phyloP scores from a whole-genome alignment of 2,797 vertebrate genomes.

The Clarias laeviceps region DNA sequence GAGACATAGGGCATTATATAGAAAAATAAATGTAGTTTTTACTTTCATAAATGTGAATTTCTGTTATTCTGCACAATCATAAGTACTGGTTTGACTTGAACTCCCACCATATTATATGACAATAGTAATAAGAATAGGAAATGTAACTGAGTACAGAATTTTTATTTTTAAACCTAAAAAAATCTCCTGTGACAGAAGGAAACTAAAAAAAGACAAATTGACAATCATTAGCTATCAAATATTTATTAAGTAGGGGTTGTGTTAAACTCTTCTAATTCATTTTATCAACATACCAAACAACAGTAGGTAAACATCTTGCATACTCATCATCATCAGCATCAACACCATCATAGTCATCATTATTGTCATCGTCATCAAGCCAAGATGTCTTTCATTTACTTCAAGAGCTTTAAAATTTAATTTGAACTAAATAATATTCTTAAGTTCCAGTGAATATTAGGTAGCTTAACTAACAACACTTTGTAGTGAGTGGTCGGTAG shows the following conservation, averaged over 20 bases:
- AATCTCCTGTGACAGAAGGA: not conserved
- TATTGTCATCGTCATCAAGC: not conserved
- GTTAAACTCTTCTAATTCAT: slow-evolving; percentile 31
- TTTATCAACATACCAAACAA: slow-evolving; percentile 38
- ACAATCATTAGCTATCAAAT: slow-evolving; percentile 35
- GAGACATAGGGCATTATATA: too few relatives aligned
- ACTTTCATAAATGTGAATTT: too few relatives aligned
- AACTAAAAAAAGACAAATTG: slow-evolving; percentile 12
- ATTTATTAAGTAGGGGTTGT: slow-evolving; percentile 46
- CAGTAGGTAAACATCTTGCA: slow-evolving; percentile 26
- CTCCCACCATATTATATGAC: not conserved
- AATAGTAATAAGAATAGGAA: not conserved
- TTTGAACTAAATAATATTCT: not conserved
- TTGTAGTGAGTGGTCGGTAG: not conserved
- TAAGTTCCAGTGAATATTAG: not conserved
- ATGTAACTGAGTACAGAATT: not conserved
- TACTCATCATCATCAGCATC: not conserved
- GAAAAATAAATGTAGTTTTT: too few relatives aligned
- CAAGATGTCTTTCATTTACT: slow-evolving; percentile 15
- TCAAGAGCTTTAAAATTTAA: not conserved
- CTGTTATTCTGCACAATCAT: too few relatives aligned
- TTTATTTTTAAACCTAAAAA: not conserved
- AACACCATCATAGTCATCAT: slow-evolving; percentile 8
- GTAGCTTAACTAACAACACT: not conserved
- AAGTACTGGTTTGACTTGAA: too few relatives aligned